Base-by-base conservation (phyloP, 2,888 invertebrate species). In the Hypena proboscidalis region DNA sequence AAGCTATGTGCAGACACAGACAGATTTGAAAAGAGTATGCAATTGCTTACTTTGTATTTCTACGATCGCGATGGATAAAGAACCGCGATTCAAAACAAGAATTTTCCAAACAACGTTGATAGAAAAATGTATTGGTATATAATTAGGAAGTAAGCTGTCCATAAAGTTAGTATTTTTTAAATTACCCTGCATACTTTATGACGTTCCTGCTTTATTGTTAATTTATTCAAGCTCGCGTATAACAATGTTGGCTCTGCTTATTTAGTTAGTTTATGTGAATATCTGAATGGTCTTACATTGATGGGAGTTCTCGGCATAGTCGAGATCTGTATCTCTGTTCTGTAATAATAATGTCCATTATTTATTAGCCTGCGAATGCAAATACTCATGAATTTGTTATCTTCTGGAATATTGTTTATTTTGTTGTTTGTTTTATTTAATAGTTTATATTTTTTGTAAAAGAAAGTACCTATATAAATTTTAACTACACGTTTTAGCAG, bases 181-280 rank as follows among this genome's bases (percentile, higher is more conserved):
- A n/a, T n/a, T n/a, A n/a, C n/a, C n/a, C n/a, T n/a, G n/a, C n/a
- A 36, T 43, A 50, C 38, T 61, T 63, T 58, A 62, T 39, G 35
- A 38, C 15, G 29, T 48, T 45, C 36, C 20, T 51, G 26, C 41
- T 65, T 53, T 40, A 61, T 44, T 43, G 56, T 43, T 65, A 58
- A 61, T 61, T 53, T 64, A 64, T 64, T 52, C 64, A 43, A 41
- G 29, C 39, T 38, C 50, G 33, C 36, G 19, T 39, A 38, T 22
- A 40, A 43, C 32, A 48, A 45, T 58, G 43, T 43, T 45, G 21
- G 49, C 36, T 34, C 42, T 15, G 37, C 10, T 26, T 21, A 22
- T 27, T 42, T 23, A 27, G 11, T 49, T 37, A 30, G 21, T 44
- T 31, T 33, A 46, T 42, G 30, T 36, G 55, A 44, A 39, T 30